Base-by-base conservation (phyloP, 2,888 invertebrate genomes). In the Chrysomela aeneicollis region DNA sequence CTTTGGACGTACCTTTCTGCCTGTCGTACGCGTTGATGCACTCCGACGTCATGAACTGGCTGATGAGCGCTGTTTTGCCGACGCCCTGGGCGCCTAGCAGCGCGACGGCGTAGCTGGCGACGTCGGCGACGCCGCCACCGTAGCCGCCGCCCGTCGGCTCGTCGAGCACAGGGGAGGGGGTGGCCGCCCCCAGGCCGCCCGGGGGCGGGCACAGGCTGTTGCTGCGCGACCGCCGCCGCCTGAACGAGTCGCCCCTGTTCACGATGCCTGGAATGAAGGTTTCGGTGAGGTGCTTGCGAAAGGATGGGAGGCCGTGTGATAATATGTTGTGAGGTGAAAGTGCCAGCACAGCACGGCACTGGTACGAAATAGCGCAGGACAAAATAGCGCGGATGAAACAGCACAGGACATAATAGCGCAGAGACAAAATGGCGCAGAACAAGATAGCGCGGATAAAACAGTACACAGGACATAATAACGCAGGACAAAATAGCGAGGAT, bases 21-120 rank as follows among this genome's bases (percentile, higher is more conserved):
- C 94, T 88, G 77, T 96, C 95, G 81, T 96, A 96, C 30, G 95
- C 94, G 80, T 96, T 95, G 78, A 95, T 94, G 81, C 94, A 94
- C 81, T 96, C 96, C 73, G 94, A 95, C 64, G 96, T 95, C 87
- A 93, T 93, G 79, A 97, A 94, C 84, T 95, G 95, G 76, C 91
- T 91, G 80, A 94, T 88, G 8, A 95, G 87, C 0, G 94, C 92
- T 0, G 92, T 91, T 83, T 95, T 95, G 58, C 94, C 95, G 42
- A 93, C 93, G 0, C 92, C 92, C 4, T 89, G 87, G 0, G 92
- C 89, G 1, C 94, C 94, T 1, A 93, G 83, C 86, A 94, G 89
- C 47, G 91, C 91, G 9, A 95, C 94, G 9, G 84, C 84, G 81
- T 89, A 90, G 62, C 42, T 42, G 42, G 42, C 42, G 3, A 42